Evolutionary conservation across 2,113 vertebrate genomes (phyloP), one percentile per base, ranked within the genome.

Genomic region (Tapirus terrestris): DNA sequence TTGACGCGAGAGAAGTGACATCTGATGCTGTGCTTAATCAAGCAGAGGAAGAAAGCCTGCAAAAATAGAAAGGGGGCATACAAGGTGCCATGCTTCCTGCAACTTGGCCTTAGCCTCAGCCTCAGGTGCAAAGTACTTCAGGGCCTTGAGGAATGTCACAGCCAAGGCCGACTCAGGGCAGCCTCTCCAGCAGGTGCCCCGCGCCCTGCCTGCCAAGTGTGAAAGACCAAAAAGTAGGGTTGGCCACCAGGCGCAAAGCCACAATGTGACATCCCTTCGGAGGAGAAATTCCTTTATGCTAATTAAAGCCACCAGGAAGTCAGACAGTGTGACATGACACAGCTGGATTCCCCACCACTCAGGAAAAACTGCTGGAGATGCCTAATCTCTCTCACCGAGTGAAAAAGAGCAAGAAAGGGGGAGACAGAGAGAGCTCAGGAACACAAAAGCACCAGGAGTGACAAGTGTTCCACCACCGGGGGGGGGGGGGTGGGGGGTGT

Each of bases 301-400:
- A 96, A 98, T 25, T 91, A 97, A 93, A 97, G 94, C 83, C 0
- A 7, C 33, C 25, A 91, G 89, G 76, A 96, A 98, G 92, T 65
- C 87, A 65, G 84, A 80, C 83, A 63, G 0, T 14, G 95, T 25
- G 95, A 96, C 85, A 93, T 88, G 97, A 79, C 97, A 97, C 96
- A 98, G 98, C 96, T 97, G 98, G 95, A 53, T 92, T 77, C 96
- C 93, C 76, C 94, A 75, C 89, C 61, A 94, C 98, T 98, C 94
- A 89, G 97, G 98, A 95, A 97, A 97, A 92, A 70, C 67, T 51
- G 86, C n/a, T 96, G 79, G 97, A 97, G 92, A 68, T 91, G 88
- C 92, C 88, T 95, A 72, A 92, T 92, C 97, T 98, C 76, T 82
- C 21, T 31, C 53, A 27, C 75, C 94, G 82, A 97, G 97, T 72